Base-by-base conservation (phyloP, 2,797 vertebrate species). In the Coregonus ussuriensis region DNA sequence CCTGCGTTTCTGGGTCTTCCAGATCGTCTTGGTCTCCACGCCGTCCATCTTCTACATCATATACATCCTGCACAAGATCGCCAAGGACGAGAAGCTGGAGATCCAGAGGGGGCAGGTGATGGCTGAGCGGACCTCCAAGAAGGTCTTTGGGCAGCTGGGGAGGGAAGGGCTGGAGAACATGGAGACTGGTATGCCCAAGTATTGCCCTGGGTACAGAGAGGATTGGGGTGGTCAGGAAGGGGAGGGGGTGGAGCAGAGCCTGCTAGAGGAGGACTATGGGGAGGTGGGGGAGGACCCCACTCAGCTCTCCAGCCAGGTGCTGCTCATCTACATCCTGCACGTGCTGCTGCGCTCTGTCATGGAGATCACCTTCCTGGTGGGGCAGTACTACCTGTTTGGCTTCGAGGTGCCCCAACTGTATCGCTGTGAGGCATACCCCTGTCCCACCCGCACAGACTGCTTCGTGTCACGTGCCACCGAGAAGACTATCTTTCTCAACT, bases 1-100 rank as follows among this genome's bases (percentile, higher is more conserved):
- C 77, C 81, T 94, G 67, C 90, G 93, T 62, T 94, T 94, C 74
- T 94, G 93, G 93, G 92, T 94, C 79, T 93, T 94, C 79, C 92
- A 94, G 83, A 94, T 94, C n/a, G 89, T 94, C 25, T 88, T 93
- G 0, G 91, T 93, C 59, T 94, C 91, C 74, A 91, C 86, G 0
- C 89, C 91, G 6, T 92, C 92, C 4, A 89, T 89, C 81, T 94
- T 93, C 86, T 94, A 89, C 80, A 88, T 92, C 0, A 81, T 92
- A 2, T 93, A 90, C 6, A 91, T 93, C 18, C 79, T 93, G 72
- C 89, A 94, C 76, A 93, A 94, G 86, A 91, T 94, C 37, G 86
- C 91, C 74, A 92, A 88, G 79, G 93, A 94, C 73, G 91, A 93
- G 67, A 92, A 90, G 52, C 6, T 81, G 4, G 87, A 92, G 66